Evolutionary conservation across 37 sponge, comb jelly and placozoan genomes (phyloP), one percentile per base, ranked within the genome.

Genomic region (Haliclona indistincta): DNA sequence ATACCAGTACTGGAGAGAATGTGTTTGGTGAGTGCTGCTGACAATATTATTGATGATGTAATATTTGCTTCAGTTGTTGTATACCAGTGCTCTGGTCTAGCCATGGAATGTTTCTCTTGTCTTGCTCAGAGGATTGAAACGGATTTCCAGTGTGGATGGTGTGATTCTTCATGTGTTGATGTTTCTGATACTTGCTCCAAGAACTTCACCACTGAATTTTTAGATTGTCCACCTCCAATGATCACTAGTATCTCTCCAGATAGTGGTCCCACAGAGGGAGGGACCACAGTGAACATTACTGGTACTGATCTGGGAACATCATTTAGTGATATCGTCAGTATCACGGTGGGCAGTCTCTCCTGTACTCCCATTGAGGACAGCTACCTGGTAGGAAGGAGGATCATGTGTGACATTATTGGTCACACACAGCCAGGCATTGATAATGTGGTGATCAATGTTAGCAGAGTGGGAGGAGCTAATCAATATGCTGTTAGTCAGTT

Each of bases 271-370:
- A 26, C 52, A 55, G 38, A 45, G 8, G 94, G 94, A 69, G 87
- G 90, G 20, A 88, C 84, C 35, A 53, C 47, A 29, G 43, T 94
- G 30, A 82, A 41, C 43, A 74, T 94, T 52, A 77, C 30, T 38
- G 95, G 95, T 19, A 78, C 75, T 37, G 70, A 94, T 40, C 77
- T 94, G 22, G 88, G 88, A 63, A 73, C 75, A 58, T 23, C 36
- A 35, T 70, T 73, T 53, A 34, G 37, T 54, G 84, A 84, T 23
- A 40, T 38, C 56, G 37, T n/a, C 38, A 67, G 26, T n/a, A 40
- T 89, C 23, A 54, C 47, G 3, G 49, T 79, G 4, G 75, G 75
- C 23, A 62, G 54, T 43, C 38, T 19, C 20, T 7, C 28, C 10
- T 89, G 89, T 73, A 56, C 45, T 20, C 65, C 71, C 8, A 32